Base-by-base conservation (phyloP, 92 coral and sea anemone genomes). In the Umimayanthus kanabou region DNA sequence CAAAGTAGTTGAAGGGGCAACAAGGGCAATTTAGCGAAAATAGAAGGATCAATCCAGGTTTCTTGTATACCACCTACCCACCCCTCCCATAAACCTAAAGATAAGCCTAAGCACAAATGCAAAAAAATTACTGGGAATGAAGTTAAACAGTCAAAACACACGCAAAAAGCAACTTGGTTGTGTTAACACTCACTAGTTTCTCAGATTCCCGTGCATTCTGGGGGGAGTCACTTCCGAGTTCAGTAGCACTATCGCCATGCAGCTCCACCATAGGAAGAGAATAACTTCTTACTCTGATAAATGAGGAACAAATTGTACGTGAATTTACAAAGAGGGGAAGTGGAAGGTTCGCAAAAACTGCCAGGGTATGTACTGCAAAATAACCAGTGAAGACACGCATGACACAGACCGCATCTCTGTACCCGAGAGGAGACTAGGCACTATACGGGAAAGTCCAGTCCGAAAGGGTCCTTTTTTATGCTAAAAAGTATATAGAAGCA, bases 221-320 rank as follows among this genome's bases (percentile, higher is more conserved):
- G 20, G 58, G 61, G 49, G 58, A 50, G 22, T 77, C 81, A 43
- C 40, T 50, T 77, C 65, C 81, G 2, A 42, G 37, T 43, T 47
- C 81, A 4, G 20, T 9, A 42, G 14, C 28, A 40, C 50, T 14
- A 5, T 43, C 64, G 20, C n/a, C 81, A 6, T 47, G 81, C 9
- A 77, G 33, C 65, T 77, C 81, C 20, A 77, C 33, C 81, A 77
- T 43, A 5, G 81, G 81, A 7, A 20, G 37, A 23, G 81, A 43
- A 25, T 77, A 40, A 23, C 20, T n/a, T 77, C 14, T 47, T 22
- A 77, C 58, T 77, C 81, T 77, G 42, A 25, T 23, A 25, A 77
- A 0, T 14, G 6, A n/a, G 37, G 6, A 77, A 26, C 65, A 77
- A 11, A 77, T 1, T 13, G 22, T 29, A 9, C 0, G 40, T n/a